A percentile compares a stretch with the other conserved stretches of the same genome.
Evolutionary conservation across 2,888 invertebrate genomes (phyloP).

Genomic region (Serripes groenlandicus): DNA sequence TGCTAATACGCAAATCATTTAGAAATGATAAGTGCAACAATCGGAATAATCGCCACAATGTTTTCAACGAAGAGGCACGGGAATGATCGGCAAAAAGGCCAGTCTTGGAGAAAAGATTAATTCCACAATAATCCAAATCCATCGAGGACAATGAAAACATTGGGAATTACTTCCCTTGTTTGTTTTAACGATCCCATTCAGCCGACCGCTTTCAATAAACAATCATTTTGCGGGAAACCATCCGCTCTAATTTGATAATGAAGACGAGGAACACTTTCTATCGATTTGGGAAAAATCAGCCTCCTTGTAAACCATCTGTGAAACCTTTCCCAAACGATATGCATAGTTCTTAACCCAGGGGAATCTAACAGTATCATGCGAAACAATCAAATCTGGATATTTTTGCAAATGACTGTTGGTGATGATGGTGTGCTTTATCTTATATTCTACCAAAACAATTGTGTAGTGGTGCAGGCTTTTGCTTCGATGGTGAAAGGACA

Average conservation of each 20-base stretch:
- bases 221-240: conserved; percentile 18
- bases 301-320: neutral
- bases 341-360: neutral
- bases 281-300: conserved; percentile 10
- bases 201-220: conserved; percentile 17
- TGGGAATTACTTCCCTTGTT: conserved; percentile 49
- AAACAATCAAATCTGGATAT: no score
- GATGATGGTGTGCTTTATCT: no score
- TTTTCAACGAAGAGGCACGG: neutral
- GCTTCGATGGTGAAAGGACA: no score
- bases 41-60: no score
- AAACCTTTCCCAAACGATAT: neutral
- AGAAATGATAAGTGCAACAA: no score
- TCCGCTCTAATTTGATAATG: conserved; percentile 45
- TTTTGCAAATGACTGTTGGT: no score
- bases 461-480: no score
- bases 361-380: no score
- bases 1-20: no score
- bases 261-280: conserved; percentile 14
- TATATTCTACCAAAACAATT: no score
- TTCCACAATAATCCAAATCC: conserved; percentile 26
- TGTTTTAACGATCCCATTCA: conserved; percentile 46
- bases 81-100: neutral
- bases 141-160: conserved; percentile 56
- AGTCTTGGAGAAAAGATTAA: neutral